Evolutionary conservation across 35 echinoderm and acorn worm species (phyloP).

Genomic region (Anneissia japonica): DNA sequence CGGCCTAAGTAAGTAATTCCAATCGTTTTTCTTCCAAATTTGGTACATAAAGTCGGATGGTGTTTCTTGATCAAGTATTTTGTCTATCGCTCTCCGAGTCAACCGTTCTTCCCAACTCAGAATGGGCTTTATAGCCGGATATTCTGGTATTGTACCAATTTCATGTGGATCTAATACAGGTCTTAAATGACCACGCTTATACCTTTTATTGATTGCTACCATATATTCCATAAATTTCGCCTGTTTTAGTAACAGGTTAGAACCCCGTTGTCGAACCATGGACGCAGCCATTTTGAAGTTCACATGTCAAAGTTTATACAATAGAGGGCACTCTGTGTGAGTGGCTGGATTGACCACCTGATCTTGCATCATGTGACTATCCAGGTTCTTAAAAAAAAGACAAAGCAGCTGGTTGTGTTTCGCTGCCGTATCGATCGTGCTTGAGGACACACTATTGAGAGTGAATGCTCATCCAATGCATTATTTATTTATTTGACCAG

Average conservation of each 20-base stretch:
- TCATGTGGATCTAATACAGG: background rate
- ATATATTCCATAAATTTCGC: background rate
- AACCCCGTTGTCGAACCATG: slow-evolving; percentile 1
- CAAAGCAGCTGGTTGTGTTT: no score
- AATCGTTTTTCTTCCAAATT: slow-evolving; percentile 41
- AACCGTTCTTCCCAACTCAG: background rate
- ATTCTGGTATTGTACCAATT: slow-evolving; percentile 22
- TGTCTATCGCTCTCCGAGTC: background rate
- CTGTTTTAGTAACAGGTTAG: background rate
- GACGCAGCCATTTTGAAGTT: slow-evolving; percentile 56
- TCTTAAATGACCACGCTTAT: background rate
- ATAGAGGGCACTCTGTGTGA: background rate
- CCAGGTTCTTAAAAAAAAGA: no score
- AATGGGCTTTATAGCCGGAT: slow-evolving; percentile 35
- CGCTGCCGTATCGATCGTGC: no score
- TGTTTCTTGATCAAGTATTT: slow-evolving; percentile 20
- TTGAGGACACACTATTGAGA: no score
- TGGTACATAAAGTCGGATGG: slow-evolving; percentile 56
- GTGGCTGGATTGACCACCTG: background rate
- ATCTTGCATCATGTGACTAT: background rate
- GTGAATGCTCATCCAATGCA: no score
- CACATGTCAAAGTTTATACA: background rate
- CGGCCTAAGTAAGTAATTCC: slow-evolving; percentile 36
- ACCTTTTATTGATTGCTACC: background rate
- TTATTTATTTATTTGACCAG: no score